A percentile compares a stretch with the other conserved stretches of the same genome.
Conservation (phyloP, 2,888 invertebrate species). For the Caenorhabditis sinica region DNA sequence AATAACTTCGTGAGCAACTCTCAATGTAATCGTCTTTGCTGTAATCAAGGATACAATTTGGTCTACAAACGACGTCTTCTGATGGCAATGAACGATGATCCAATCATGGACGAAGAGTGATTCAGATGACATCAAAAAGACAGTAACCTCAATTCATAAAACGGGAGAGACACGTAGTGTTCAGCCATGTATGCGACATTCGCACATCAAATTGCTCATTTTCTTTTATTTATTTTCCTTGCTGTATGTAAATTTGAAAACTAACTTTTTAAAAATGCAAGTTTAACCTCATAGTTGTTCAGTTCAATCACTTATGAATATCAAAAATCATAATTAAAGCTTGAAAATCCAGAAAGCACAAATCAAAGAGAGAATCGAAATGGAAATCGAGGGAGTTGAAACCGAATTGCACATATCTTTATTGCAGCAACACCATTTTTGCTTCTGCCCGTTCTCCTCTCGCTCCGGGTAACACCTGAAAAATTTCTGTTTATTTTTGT, state of each 20-base stretch:
- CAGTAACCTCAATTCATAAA: constrained; percentile 36
- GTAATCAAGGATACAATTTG: constrained; percentile 74
- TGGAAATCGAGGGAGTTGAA: not conserved
- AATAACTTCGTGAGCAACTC: constrained; percentile 69
- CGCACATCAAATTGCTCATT: constrained; percentile 46
- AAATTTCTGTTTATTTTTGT: not conserved
- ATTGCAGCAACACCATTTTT: constrained; percentile 60
- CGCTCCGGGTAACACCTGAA: constrained; percentile 50
- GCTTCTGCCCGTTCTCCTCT: constrained; percentile 37
- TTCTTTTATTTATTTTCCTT: not conserved
- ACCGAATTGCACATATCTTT: constrained; percentile 53
- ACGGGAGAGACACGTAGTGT: constrained; percentile 50
- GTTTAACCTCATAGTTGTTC: constrained; percentile 46
- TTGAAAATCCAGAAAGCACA: constrained; percentile 16
- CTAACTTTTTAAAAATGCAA: constrained; percentile 7
- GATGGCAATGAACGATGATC: constrained; percentile 68
- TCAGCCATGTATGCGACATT: constrained; percentile 56
- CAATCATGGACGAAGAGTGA: constrained; percentile 47
- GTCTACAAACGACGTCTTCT: constrained; percentile 69
- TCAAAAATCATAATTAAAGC: constrained; percentile 8
- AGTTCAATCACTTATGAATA: constrained; percentile 24
- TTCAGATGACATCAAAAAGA: constrained; percentile 4
- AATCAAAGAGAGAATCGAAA: not conserved
- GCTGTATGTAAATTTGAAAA: constrained; percentile 36
- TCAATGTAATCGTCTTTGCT: constrained; percentile 70